Evolutionary conservation across 2,113 vertebrate genomes (phyloP), one percentile per base, ranked within the genome.

Genomic region (Centropus unirufus): DNA sequence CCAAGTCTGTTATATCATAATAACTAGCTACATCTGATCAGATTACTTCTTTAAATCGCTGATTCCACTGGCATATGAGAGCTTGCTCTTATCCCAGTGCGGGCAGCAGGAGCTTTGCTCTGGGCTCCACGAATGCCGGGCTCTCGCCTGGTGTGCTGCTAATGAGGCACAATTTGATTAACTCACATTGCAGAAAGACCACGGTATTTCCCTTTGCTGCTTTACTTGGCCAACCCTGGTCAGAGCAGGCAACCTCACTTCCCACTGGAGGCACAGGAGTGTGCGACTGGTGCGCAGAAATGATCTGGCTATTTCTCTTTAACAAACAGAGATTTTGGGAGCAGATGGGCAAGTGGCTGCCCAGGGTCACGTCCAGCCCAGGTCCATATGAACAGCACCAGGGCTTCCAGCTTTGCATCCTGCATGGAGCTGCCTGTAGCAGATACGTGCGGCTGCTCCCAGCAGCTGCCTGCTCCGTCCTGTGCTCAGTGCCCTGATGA

Each of bases 21-120:
- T 92, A 95, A 95, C 89, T 85, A 85, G 87, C 78, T 90, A 39
- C 92, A 59, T 89, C 92, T 92, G 94, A 96, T 96, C 97, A 95
- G 83, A 74, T 97, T 93, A 90, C 94, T 69, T 29, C 91, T 91
- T 89, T 73, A 82, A 91, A 83, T 74, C 9, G 8, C 67, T 67
- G 91, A 67, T 94, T 89, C 79, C 67, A 20, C 70, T 63, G 82
- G 55, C 22, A 0, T 4, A 8, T 4, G 36, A 92, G 84, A 80
- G 66, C 36, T 62, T 69, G 81, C 64, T 59, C 70, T 15, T 11
- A 49, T 8, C 83, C 90, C 70, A 29, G 68, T 1, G 5, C 0
- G 5, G 79, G 69, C 92, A 82, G 86, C 47, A 49, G 84, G 62
- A 92, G 69, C 42, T 82, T 40, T 72, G 86, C 94, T 86, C 86